A percentile compares a stretch with the other conserved stretches of the same genome.
phyloP scores from a whole-genome alignment of 2,797 vertebrate genomes.

The Euthynnus affinis region DNA sequence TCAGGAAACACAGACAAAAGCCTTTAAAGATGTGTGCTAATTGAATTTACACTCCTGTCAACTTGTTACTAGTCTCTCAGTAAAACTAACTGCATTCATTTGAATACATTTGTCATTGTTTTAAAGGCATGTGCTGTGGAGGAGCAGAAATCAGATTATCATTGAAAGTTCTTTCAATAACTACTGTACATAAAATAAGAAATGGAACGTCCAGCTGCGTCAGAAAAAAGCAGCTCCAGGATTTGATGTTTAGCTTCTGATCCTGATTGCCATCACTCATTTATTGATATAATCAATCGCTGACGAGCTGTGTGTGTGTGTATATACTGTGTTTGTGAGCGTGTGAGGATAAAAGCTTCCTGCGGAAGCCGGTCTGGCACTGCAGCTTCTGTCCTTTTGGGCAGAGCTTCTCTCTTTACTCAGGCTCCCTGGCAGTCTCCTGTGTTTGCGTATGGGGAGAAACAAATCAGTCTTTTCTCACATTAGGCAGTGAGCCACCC shows the following conservation, averaged over 20 bases:
- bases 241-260: constrained; percentile 1
- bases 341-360: constrained; percentile 23
- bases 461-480: constrained; percentile 52
- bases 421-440: constrained; percentile 40
- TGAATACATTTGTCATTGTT: too few species aligned
- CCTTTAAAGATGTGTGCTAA: not conserved
- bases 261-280: constrained; percentile 29
- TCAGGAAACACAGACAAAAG: constrained; percentile 6
- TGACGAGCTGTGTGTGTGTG: constrained; percentile 11
- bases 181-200: not conserved
- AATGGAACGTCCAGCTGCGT: not conserved
- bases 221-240: constrained; percentile 12
- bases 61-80: too few species aligned
- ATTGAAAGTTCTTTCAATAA: not conserved
- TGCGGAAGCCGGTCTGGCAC: constrained; percentile 33
- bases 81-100: too few species aligned
- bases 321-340: constrained; percentile 14
- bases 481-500: constrained; percentile 50
- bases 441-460: constrained; percentile 58
- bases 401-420: constrained; percentile 41
- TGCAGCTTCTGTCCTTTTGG: constrained; percentile 45
- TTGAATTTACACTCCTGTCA: not conserved
- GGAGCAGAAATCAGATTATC: too few species aligned
- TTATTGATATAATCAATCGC: constrained; percentile 2
- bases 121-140: too few species aligned